Evolutionary conservation across 2,888 invertebrate genomes (phyloP).

Genomic region (Brachyptera risi): DNA sequence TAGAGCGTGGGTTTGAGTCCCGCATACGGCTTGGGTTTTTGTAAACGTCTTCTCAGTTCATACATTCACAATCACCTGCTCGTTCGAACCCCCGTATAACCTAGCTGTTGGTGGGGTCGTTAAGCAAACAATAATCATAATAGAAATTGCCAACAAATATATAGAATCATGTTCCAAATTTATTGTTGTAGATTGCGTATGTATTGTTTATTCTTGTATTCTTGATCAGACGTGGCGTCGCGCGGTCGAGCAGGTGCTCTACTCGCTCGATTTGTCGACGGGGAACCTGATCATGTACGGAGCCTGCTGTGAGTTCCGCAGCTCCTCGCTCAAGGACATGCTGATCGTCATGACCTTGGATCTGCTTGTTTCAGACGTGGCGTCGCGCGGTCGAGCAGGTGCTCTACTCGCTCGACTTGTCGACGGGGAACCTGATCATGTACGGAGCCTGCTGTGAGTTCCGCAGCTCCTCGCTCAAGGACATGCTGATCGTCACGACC

Average conservation of each 20-base stretch:
- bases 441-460: not conserved
- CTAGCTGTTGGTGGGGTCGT: too few species aligned
- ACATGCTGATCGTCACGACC: not conserved
- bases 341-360: not conserved
- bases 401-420: not conserved
- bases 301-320: not conserved
- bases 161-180: not conserved
- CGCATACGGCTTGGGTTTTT: too few species aligned
- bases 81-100: too few species aligned
- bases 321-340: not conserved
- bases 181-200: not conserved
- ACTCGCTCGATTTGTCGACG: not conserved
- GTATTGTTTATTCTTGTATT: not conserved
- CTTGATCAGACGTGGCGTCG: not conserved
- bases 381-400: not conserved
- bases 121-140: too few species aligned
- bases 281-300: not conserved
- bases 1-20: too few species aligned
- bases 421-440: not conserved
- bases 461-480: not conserved
- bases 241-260: not conserved
- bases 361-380: not conserved
- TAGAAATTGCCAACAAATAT: too few species aligned
- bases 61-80: too few species aligned
- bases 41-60: too few species aligned